phyloP scores from a whole-genome alignment of 2,888 invertebrate species.

The Arge pagana region DNA sequence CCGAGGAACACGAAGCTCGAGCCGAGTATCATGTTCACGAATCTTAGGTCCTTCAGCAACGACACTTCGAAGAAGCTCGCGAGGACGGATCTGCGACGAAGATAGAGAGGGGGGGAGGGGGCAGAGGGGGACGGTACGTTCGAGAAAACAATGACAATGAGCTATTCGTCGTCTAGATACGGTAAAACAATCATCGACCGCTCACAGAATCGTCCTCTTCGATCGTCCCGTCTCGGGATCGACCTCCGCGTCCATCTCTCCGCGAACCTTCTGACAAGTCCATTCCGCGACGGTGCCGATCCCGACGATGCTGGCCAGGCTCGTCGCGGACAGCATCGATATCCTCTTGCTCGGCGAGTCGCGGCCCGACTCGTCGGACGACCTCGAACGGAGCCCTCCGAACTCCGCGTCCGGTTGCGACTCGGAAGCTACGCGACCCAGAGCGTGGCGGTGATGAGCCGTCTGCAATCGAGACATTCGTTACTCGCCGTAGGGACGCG shows the following conservation, averaged over 20 bases:
- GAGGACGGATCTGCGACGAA: constrained; percentile 32
- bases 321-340: constrained; percentile 46
- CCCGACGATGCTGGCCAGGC: constrained; percentile 45
- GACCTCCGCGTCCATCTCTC: not conserved
- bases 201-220: constrained; percentile 25
- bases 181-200: not conserved
- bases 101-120: not conserved
- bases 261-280: too few relatives aligned
- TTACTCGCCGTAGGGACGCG: too few relatives aligned
- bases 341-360: constrained; percentile 38
- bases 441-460: constrained; percentile 15
- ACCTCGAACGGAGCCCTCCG: constrained; percentile 36
- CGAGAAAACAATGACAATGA: too few relatives aligned
- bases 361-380: constrained; percentile 36
- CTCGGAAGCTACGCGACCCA: constrained; percentile 35
- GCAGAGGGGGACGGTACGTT: not conserved
- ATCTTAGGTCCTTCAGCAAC: constrained; percentile 47
- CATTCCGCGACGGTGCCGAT: constrained; percentile 27
- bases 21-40: constrained; percentile 71
- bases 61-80: constrained; percentile 48
- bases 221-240: not conserved
- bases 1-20: constrained; percentile 71
- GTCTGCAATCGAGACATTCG: too few relatives aligned
- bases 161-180: not conserved
- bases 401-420: constrained; percentile 31